phyloP scores from a whole-genome alignment of 2,888 invertebrate genomes.

The Drosophila kambysellisi region DNA sequence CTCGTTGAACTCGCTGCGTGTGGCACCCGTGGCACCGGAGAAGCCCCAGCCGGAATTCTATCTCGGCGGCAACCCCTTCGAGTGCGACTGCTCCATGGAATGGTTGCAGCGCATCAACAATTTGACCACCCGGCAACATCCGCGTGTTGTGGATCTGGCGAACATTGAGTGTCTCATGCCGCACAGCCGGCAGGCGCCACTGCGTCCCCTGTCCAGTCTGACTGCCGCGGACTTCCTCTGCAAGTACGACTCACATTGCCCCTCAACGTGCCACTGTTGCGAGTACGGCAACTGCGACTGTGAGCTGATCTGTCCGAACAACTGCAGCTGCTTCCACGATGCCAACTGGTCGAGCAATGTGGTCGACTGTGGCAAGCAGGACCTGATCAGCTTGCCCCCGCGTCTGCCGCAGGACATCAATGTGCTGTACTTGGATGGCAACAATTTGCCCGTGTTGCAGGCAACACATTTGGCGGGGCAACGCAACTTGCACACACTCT shows the following conservation, averaged over 20 bases:
- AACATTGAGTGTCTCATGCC: constrained; percentile 95
- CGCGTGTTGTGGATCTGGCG: constrained; percentile 94
- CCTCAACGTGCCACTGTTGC: constrained; percentile 97
- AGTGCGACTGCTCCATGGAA: constrained; percentile 98
- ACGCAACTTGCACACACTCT: constrained; percentile 94
- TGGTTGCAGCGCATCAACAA: constrained; percentile 96
- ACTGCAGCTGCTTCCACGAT: constrained; percentile 97
- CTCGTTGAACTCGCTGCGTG: constrained; percentile 92
- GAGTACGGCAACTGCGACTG: constrained; percentile 98
- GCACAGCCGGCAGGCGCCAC: constrained; percentile 92
- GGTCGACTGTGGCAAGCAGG: constrained; percentile 93
- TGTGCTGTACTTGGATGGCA: constrained; percentile 96
- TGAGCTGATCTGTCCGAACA: constrained; percentile 97
- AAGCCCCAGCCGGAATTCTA: constrained; percentile 94
- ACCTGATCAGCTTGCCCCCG: constrained; percentile 86
- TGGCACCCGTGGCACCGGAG: constrained; percentile 89
- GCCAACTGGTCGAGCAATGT: constrained; percentile 97
- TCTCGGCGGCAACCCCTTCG: constrained; percentile 96
- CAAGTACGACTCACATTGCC: constrained; percentile 96
- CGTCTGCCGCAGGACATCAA: constrained; percentile 97
- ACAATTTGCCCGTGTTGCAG: constrained; percentile 90
- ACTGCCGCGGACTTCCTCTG: constrained; percentile 95
- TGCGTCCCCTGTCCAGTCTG: constrained; percentile 91
- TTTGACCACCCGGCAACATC: constrained; percentile 93
- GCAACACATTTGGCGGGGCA: constrained; percentile 95